These are phyloP conservation scores for Drosophila siamana DNA, from an alignment of 2,888 invertebrate species.

Conservation along the genomic window DNA sequence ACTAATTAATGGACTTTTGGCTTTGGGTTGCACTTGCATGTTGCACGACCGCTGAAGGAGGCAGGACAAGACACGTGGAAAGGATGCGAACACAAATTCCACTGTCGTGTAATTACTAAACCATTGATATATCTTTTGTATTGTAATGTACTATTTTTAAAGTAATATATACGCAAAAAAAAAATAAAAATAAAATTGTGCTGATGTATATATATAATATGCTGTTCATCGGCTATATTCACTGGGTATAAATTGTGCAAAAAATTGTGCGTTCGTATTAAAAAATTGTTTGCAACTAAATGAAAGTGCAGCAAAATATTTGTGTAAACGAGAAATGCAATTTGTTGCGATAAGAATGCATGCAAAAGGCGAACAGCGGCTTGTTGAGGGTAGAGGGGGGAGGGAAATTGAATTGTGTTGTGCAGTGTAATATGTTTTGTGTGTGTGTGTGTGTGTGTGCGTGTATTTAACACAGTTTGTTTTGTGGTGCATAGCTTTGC, in stretches of 20 bases:
- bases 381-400: too few relatives aligned
- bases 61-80: neutral
- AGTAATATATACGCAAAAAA: neutral
- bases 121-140: too few relatives aligned
- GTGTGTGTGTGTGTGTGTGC: neutral
- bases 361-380: too few relatives aligned
- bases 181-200: neutral
- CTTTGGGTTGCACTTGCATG: neutral
- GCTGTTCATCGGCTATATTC: too few relatives aligned
- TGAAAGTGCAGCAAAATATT: neutral
- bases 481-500: neutral
- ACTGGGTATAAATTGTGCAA: neutral
- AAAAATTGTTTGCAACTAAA: conserved; percentile 4
- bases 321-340: conserved; percentile 7
- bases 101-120: too few relatives aligned
- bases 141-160: too few relatives aligned
- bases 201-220: too few relatives aligned
- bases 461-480: neutral
- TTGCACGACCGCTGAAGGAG: neutral
- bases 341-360: conserved; percentile 7
- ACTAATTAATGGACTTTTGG: conserved; percentile 17
- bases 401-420: neutral
- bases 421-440: neutral
- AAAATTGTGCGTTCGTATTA: conserved; percentile 4
- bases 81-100: too few relatives aligned